Percentiles rank a stretch among this genome's conserved stretches.
phyloP scores from a whole-genome alignment of 1,140 invertebrate species.

The Apocrypta bakeri region DNA sequence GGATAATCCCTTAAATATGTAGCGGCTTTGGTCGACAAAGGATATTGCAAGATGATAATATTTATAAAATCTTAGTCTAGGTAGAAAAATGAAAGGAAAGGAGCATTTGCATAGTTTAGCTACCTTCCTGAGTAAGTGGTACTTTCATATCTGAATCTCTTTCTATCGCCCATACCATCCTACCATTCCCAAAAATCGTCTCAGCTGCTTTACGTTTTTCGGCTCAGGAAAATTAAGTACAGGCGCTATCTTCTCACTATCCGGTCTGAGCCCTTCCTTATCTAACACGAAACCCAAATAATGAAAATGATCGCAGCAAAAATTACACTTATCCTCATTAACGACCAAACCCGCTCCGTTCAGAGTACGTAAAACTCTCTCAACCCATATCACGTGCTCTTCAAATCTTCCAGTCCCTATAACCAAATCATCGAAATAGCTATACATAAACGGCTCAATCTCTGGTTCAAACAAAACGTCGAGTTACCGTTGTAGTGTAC shows the following conservation, averaged over 20 bases:
- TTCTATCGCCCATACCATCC: neutral
- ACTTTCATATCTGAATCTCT: neutral
- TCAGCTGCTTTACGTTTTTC: slow-evolving; percentile 54
- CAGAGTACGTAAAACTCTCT: neutral
- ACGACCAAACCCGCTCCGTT: too few relatives aligned
- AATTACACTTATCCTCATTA: slow-evolving; percentile 10
- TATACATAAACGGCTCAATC: neutral
- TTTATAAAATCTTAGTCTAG: too few relatives aligned
- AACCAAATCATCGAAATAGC: neutral
- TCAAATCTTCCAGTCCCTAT: neutral
- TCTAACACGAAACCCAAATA: slow-evolving; percentile 17
- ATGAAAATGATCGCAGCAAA: neutral
- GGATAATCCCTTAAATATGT: too few relatives aligned
- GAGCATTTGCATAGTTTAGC: too few relatives aligned
- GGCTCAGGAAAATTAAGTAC: slow-evolving; percentile 35
- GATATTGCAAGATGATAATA: too few relatives aligned
- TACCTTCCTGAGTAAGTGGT: neutral
- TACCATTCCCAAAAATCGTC: slow-evolving; percentile 66
- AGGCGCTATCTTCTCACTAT: slow-evolving; percentile 11
- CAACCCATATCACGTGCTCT: neutral
- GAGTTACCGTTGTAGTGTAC: slow-evolving; percentile 67
- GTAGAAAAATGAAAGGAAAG: too few relatives aligned
- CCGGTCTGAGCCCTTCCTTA: neutral
- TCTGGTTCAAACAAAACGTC: slow-evolving; percentile 49
- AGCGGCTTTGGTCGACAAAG: too few relatives aligned